Evolutionary conservation across 2,888 invertebrate genomes (phyloP), one percentile per base, ranked within the genome.

Genomic region (Tetrapedia diversipes): DNA sequence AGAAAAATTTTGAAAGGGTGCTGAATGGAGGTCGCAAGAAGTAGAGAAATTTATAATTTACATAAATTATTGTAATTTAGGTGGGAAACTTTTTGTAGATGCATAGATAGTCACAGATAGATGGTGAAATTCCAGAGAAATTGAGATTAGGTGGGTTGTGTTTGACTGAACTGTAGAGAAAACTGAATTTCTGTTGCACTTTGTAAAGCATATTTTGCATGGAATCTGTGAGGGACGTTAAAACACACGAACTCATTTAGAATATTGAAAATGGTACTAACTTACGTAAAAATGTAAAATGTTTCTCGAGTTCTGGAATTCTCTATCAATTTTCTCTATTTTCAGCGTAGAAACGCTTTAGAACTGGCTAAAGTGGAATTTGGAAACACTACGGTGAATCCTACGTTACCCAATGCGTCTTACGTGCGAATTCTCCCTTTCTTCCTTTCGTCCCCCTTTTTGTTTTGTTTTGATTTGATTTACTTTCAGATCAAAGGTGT

Each of bases 261-360:
- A n/a, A n/a, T n/a, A n/a, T n/a, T n/a, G n/a, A n/a, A n/a, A n/a
- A n/a, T n/a, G n/a, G n/a, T n/a, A n/a, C n/a, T n/a, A n/a, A n/a
- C n/a, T n/a, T n/a, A n/a, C n/a, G n/a, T n/a, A n/a, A n/a, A n/a
- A n/a, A n/a, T n/a, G n/a, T 45, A 1, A 11, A 11, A 11, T 22
- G 19, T 4, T 22, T 11, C 22, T 0, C 22, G 7, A 16, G 22
- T 47, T 22, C 32, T 32, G 7, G 32, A 32, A 32, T 63, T 37
- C 16, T 54, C 45, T 14, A 24, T 24, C 39, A 57, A 57, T 49
- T 57, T 51, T 59, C 66, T 57, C 47, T 39, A 16, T 29, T n/a
- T 54, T 43, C 10, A 0, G 2, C 43, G n/a, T 11, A 45, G 29
- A 54, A 24, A n/a, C 8, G 4, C n/a, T 22, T 24, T 16, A 7